phyloP scores from a whole-genome alignment of 2,888 invertebrate species.

The Eupithecia pulchellata region DNA sequence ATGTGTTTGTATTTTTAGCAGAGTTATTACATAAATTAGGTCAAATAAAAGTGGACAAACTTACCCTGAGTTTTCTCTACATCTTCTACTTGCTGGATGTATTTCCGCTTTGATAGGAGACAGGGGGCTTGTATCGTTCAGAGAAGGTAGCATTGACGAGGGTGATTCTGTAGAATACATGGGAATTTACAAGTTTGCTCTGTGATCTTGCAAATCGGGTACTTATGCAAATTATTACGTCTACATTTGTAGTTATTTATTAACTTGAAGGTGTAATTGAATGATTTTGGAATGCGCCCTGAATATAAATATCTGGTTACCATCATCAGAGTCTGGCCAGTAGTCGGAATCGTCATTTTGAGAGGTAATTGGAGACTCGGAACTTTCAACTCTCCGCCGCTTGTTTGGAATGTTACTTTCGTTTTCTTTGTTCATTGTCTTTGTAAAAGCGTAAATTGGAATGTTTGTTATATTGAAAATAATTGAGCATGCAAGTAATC shows the following conservation, averaged over 20 bases:
- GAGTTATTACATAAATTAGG: background rate
- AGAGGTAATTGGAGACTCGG: slow-evolving; percentile 60
- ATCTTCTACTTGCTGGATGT: slow-evolving; percentile 78
- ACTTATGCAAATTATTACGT: background rate
- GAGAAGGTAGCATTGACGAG: slow-evolving; percentile 84
- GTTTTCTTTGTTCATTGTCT: slow-evolving; percentile 73
- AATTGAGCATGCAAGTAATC: background rate
- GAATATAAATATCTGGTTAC: slow-evolving; percentile 57
- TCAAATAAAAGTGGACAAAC: slow-evolving; percentile 9
- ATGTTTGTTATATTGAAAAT: slow-evolving; percentile 14
- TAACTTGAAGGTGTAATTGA: background rate
- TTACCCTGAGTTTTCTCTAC: slow-evolving; percentile 83
- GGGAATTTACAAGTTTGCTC: slow-evolving; percentile 1
- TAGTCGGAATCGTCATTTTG: slow-evolving; percentile 70
- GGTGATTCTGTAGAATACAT: slow-evolving; percentile 83
- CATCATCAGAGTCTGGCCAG: slow-evolving; percentile 74
- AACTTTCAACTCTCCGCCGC: slow-evolving; percentile 66
- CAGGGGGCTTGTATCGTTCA: slow-evolving; percentile 85
- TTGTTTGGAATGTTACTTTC: slow-evolving; percentile 63
- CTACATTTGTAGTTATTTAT: slow-evolving; percentile 13
- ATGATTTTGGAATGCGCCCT: background rate
- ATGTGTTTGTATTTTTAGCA: too few relatives aligned
- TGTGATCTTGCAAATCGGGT: background rate
- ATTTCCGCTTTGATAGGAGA: slow-evolving; percentile 86
- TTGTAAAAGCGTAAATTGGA: slow-evolving; percentile 30